Evolutionary conservation across 2,113 vertebrate genomes (phyloP).

Genomic region (Indicator maculatus): DNA sequence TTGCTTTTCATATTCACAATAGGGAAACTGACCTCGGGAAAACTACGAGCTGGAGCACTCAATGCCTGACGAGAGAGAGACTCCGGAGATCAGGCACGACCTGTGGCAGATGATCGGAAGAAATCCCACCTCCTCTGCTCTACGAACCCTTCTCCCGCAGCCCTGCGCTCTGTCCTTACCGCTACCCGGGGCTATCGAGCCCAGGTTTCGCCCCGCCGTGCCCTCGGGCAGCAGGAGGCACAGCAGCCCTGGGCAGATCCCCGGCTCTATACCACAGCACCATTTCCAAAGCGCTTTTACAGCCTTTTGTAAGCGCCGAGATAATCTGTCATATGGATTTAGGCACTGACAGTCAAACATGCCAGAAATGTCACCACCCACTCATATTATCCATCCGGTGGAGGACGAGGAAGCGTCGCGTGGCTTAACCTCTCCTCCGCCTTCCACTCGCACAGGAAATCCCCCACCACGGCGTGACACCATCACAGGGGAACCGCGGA

Average conservation of each 20-base stretch:
- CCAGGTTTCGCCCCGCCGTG: background rate
- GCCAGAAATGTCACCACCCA: constrained; percentile 41
- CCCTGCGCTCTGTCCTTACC: background rate
- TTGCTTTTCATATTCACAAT: background rate
- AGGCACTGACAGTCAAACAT: constrained; percentile 15
- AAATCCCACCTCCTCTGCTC: accelerated
- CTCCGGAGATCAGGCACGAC: background rate
- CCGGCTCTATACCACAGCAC: background rate
- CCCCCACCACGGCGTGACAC: background rate
- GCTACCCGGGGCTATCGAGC: accelerated
- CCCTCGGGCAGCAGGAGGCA: accelerated
- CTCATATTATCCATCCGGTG: constrained; percentile 4
- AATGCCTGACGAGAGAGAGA: background rate
- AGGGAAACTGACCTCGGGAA: background rate
- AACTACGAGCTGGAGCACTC: background rate
- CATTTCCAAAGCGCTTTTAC: background rate
- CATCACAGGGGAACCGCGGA: background rate
- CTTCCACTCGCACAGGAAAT: background rate
- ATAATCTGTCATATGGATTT: background rate
- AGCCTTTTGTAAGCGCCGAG: constrained; percentile 5
- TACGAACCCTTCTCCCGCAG: background rate
- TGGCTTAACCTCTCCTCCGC: constrained; percentile 15
- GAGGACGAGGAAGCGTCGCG: constrained; percentile 18
- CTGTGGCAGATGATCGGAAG: background rate
- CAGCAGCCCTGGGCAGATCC: background rate